These are phyloP conservation scores for Serripes groenlandicus DNA, from an alignment of 2,888 invertebrate species.

Conservation along the genomic window DNA sequence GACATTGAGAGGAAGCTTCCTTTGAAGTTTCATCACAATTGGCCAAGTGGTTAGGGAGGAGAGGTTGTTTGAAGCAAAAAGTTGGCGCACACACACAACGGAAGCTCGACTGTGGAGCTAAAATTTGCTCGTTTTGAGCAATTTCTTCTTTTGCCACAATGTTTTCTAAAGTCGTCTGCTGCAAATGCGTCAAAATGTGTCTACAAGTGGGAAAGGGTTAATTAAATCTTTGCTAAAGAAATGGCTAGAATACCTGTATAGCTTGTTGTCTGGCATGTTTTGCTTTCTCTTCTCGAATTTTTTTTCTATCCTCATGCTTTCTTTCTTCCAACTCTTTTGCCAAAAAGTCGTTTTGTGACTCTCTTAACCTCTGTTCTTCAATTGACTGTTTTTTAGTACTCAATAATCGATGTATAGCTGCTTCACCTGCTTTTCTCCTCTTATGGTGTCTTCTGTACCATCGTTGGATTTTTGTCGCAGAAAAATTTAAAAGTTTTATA, in stretches of 20 bases:
- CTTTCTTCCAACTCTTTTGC: constrained; percentile 72
- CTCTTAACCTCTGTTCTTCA: constrained; percentile 68
- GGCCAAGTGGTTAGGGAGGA: no score
- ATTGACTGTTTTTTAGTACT: constrained; percentile 79
- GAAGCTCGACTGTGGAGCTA: no score
- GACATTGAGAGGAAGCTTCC: no score
- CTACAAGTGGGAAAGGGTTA: no score
- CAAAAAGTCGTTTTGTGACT: constrained; percentile 68
- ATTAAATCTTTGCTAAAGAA: no score
- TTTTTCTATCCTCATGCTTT: constrained; percentile 78
- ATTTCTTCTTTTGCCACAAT: background rate
- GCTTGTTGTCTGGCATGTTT: constrained; percentile 82
- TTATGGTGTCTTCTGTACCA: constrained; percentile 80
- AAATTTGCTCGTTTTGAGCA: background rate
- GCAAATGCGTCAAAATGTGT: no score
- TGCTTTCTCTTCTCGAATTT: constrained; percentile 81
- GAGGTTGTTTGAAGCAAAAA: no score
- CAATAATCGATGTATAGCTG: constrained; percentile 83
- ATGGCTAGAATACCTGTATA: constrained; percentile 82
- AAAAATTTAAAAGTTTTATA: constrained; percentile 77
- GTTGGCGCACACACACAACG: no score
- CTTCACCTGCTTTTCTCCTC: constrained; percentile 73
- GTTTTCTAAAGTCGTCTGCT: no score
- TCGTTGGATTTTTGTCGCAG: constrained; percentile 84
- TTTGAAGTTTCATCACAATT: no score